Evolutionary conservation across 2,113 vertebrate genomes (phyloP).

Genomic region (Solenodon paradoxus): DNA sequence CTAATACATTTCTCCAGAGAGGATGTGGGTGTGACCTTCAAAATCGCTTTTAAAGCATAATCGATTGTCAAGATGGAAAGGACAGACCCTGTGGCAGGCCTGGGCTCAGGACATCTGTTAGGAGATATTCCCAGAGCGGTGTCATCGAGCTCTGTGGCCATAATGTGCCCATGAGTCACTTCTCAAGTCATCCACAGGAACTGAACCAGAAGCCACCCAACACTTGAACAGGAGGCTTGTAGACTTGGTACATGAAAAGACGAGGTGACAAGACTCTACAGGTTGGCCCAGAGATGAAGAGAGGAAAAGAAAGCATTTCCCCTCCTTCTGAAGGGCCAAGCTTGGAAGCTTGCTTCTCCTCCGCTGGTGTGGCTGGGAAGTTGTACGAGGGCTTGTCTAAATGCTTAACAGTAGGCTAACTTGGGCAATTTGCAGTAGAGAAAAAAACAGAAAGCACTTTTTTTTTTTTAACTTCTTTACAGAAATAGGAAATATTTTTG

Average conservation of each 20-base stretch:
- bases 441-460: no score
- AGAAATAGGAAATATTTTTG: slow-evolving; percentile 36
- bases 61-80: not conserved
- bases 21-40: not conserved
- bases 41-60: slow-evolving; percentile 1
- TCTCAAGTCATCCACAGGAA: not conserved
- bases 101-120: not conserved
- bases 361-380: not conserved
- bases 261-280: slow-evolving; percentile 18
- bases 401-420: not conserved
- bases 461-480: no score
- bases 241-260: not conserved
- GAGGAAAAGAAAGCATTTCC: not conserved
- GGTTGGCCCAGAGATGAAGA: not conserved
- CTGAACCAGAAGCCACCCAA: not conserved
- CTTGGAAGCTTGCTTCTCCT: not conserved
- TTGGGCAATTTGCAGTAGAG: not conserved
- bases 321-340: not conserved
- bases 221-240: not conserved
- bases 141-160: not conserved
- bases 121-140: not conserved
- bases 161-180: not conserved
- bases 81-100: not conserved
- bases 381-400: not conserved
- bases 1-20: not conserved